A percentile compares a stretch with the other conserved stretches of the same genome.
Conservation (phyloP, 1,140 invertebrate species). For the Episyrphus balteatus region DNA sequence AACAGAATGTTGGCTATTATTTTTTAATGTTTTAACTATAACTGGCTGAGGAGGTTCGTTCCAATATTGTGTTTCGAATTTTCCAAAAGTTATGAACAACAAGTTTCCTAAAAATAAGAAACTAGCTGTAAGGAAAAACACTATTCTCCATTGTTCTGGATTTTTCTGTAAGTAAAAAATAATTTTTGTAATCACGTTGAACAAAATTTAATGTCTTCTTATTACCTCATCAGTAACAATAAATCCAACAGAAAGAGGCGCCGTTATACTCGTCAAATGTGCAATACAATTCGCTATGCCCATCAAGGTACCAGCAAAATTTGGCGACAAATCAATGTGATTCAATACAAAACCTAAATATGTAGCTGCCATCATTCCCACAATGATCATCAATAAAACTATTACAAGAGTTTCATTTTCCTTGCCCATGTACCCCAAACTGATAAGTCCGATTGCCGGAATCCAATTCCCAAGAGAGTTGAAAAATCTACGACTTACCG, state of each 20-base stretch:
- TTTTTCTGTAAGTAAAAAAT: constrained; percentile 35
- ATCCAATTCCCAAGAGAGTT: constrained; percentile 48
- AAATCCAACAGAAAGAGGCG: constrained; percentile 46
- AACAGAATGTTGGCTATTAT: no score
- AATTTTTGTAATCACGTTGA: no score
- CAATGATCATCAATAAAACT: constrained; percentile 40
- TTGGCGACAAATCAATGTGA: constrained; percentile 59
- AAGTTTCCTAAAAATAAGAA: constrained; percentile 58
- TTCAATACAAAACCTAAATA: constrained; percentile 37
- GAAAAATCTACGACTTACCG: constrained; percentile 46
- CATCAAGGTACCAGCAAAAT: constrained; percentile 52
- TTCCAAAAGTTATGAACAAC: constrained; percentile 55
- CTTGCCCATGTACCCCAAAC: constrained; percentile 52
- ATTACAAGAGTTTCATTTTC: constrained; percentile 44
- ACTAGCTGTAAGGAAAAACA: constrained; percentile 61
- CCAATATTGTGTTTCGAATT: constrained; percentile 50
- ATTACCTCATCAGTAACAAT: constrained; percentile 49
- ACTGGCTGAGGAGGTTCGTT: constrained; percentile 39
- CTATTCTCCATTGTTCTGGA: constrained; percentile 53
- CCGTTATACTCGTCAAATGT: constrained; percentile 54
- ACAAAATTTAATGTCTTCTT: constrained; percentile 1
- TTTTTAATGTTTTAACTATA: no score
- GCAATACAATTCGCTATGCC: constrained; percentile 58
- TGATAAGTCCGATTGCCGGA: constrained; percentile 52
- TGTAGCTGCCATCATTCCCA: no score